These are phyloP conservation scores for Adelphocoris suturalis DNA, from an alignment of 2,888 invertebrate genomes.

Conservation along the genomic window DNA sequence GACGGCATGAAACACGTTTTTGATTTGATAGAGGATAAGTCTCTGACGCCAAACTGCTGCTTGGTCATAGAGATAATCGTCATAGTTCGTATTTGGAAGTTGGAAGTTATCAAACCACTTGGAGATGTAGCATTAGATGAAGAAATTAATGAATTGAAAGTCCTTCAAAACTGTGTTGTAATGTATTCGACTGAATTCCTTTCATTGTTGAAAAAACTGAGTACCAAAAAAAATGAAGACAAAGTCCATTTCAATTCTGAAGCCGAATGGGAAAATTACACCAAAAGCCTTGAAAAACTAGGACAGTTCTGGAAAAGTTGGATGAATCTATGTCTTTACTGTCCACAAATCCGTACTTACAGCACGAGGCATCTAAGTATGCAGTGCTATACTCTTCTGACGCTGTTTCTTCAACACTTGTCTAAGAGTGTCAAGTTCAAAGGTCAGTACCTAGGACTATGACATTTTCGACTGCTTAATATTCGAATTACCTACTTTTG, in stretches of 20 bases:
- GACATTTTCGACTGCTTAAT: too few relatives aligned
- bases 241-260: constrained; percentile 74
- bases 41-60: constrained; percentile 83
- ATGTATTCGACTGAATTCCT: constrained; percentile 71
- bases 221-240: constrained; percentile 63
- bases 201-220: constrained; percentile 66
- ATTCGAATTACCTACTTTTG: too few relatives aligned
- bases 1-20: constrained; percentile 82
- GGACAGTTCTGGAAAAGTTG: constrained; percentile 81
- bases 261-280: constrained; percentile 77
- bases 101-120: constrained; percentile 74
- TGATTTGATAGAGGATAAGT: constrained; percentile 80
- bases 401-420: constrained; percentile 72
- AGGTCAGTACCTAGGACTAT: constrained; percentile 49
- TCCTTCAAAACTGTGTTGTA: constrained; percentile 68
- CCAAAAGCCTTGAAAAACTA: constrained; percentile 79
- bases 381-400: constrained; percentile 73
- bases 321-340: constrained; percentile 81
- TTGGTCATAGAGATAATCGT: constrained; percentile 83
- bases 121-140: constrained; percentile 5
- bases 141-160: constrained; percentile 66
- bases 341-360: constrained; percentile 81
- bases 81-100: constrained; percentile 82
- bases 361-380: constrained; percentile 73
- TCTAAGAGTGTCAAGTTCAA: constrained; percentile 70